Conservation (phyloP, 2,888 invertebrate species). For the Drosophila putrida region DNA sequence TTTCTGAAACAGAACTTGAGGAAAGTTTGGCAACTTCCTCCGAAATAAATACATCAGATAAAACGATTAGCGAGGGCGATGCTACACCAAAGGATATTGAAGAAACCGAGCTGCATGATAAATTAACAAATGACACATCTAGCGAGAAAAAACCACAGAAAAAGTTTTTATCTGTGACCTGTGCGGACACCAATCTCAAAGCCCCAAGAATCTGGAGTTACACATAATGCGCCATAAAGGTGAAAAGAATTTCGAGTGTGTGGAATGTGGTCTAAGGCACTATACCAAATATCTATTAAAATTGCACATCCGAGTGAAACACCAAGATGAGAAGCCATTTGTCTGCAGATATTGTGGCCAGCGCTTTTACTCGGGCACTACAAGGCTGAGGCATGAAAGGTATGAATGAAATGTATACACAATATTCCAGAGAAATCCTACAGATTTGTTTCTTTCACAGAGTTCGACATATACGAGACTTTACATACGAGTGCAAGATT, state of each 20-base stretch:
- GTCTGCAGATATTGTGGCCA: constrained; percentile 78
- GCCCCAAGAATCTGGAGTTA: constrained; percentile 27
- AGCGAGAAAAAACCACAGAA: constrained; percentile 6
- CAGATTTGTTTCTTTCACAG: constrained; percentile 10
- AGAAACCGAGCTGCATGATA: too few relatives aligned
- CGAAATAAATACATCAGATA: background rate
- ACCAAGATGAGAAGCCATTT: constrained; percentile 83
- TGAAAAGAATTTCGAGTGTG: constrained; percentile 55
- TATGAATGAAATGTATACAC: constrained; percentile 23
- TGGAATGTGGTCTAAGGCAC: constrained; percentile 55
- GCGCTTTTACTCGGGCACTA: constrained; percentile 59
- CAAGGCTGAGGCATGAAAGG: constrained; percentile 81
- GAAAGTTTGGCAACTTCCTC: background rate
- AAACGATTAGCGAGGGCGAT: background rate
- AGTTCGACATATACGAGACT: constrained; percentile 64
- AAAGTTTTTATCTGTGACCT: constrained; percentile 42
- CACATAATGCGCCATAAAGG: constrained; percentile 59
- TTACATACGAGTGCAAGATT: constrained; percentile 68
- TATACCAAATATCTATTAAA: constrained; percentile 53
- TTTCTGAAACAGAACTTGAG: background rate
- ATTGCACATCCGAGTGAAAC: constrained; percentile 64
- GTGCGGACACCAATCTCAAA: constrained; percentile 35
- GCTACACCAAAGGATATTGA: background rate
- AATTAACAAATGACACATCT: background rate
- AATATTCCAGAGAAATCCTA: background rate